Percentiles rank a stretch among this genome's conserved stretches.
Evolutionary conservation across 35 echinoderm and acorn worm genomes (phyloP).

Genomic region (Stichopus chloronotus): DNA sequence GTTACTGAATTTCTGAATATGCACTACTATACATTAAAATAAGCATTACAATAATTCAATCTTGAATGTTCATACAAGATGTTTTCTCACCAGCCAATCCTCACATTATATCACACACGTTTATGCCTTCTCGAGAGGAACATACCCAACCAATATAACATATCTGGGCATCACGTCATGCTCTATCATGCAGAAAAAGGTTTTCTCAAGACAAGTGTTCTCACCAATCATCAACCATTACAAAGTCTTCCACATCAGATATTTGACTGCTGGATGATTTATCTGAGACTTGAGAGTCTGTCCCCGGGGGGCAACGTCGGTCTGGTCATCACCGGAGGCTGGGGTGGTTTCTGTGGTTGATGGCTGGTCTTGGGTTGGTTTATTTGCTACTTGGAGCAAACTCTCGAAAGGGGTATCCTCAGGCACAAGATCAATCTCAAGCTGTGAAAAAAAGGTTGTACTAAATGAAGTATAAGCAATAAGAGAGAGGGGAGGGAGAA

Average conservation of each 20-base stretch:
- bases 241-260: constrained; percentile 92
- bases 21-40: too few species aligned
- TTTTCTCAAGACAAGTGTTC: background rate
- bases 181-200: too few species aligned
- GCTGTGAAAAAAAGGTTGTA: background rate
- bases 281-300: constrained; percentile 80
- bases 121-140: background rate
- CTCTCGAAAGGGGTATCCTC: constrained; percentile 53
- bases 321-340: constrained; percentile 23
- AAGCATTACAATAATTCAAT: too few species aligned
- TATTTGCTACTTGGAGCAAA: constrained; percentile 6
- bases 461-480: background rate
- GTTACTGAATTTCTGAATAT: too few species aligned
- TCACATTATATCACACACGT: too few species aligned
- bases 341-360: background rate
- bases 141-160: background rate
- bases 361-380: background rate
- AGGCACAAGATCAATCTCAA: constrained; percentile 47
- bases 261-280: constrained; percentile 83
- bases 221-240: constrained; percentile 98
- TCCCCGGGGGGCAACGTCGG: background rate
- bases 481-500: background rate
- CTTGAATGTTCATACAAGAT: background rate
- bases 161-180: background rate
- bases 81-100: background rate